A percentile compares a stretch with the other conserved stretches of the same genome.
These are phyloP conservation scores for Mystacornis crossleyi DNA, from an alignment of 2,113 vertebrate genomes.

Conservation along the genomic window DNA sequence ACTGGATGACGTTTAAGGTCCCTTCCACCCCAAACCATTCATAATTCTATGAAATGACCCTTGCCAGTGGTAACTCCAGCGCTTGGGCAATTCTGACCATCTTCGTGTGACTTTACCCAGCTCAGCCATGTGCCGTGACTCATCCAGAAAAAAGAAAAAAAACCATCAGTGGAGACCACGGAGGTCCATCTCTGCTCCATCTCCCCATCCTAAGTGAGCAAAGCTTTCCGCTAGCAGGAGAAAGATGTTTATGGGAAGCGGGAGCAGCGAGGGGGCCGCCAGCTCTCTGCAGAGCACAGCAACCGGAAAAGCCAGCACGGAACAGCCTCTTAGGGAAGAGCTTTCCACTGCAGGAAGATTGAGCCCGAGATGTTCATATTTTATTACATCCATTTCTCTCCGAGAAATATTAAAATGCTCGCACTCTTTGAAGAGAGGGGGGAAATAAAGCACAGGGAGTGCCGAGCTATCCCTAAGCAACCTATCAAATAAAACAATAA, in stretches of 20 bases:
- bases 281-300: neutral
- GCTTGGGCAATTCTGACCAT: neutral
- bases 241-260: neutral
- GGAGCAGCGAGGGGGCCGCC: accelerated
- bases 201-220: neutral
- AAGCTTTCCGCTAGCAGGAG: neutral
- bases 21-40: neutral
- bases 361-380: neutral
- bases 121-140: neutral
- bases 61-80: neutral
- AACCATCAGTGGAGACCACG: neutral
- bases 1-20: accelerated
- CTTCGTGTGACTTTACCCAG: neutral
- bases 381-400: slow-evolving; percentile 62
- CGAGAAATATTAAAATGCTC: slow-evolving; percentile 56
- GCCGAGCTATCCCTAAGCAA: slow-evolving; percentile 35
- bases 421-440: neutral
- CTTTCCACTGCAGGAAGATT: neutral
- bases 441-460: neutral
- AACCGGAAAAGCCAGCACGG: neutral
- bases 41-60: neutral
- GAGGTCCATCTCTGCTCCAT: neutral
- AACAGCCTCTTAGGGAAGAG: neutral
- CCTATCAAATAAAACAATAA: slow-evolving; percentile 52
- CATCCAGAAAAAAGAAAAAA: neutral